These are phyloP conservation scores for Apogon hyalosoma DNA, from an alignment of 2,797 vertebrate genomes.

Conservation along the genomic window DNA sequence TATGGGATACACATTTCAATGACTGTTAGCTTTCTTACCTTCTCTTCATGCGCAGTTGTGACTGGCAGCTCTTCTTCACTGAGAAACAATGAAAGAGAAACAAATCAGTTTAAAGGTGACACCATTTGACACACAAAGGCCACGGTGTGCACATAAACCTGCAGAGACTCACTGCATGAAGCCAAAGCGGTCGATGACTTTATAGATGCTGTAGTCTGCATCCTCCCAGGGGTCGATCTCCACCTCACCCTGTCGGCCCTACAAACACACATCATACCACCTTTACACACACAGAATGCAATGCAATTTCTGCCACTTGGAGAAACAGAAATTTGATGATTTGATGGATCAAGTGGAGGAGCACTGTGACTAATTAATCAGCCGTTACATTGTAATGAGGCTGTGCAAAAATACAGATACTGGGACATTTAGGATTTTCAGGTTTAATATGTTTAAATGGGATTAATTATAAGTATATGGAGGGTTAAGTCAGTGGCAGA, in stretches of 20 bases:
- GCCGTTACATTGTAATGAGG: no score
- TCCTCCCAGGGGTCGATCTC: conserved; percentile 92
- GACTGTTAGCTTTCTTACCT: conserved; percentile 76
- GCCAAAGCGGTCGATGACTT: conserved; percentile 90
- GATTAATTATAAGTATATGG: no score
- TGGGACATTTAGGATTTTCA: no score
- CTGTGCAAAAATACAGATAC: no score
- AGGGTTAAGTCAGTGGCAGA: no score
- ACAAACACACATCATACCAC: conserved; percentile 21
- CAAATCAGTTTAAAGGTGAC: not conserved
- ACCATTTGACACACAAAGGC: no score
- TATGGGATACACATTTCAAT: not conserved
- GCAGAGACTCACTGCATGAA: conserved; percentile 89
- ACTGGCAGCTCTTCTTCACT: conserved; percentile 89
- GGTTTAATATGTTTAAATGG: no score
- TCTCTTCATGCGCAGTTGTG: conserved; percentile 86
- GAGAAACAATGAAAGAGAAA: conserved; percentile 43
- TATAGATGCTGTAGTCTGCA: conserved; percentile 87
- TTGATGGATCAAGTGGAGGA: no score
- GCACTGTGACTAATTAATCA: no score
- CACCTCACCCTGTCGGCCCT: conserved; percentile 89
- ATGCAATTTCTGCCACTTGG: no score
- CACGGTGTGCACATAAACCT: fast-evolving
- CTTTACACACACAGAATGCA: not conserved
- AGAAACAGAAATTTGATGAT: no score